Evolutionary conservation across 1,140 invertebrate species (phyloP), one percentile per base, ranked within the genome.

Genomic region (Calephelis virginiensis): DNA sequence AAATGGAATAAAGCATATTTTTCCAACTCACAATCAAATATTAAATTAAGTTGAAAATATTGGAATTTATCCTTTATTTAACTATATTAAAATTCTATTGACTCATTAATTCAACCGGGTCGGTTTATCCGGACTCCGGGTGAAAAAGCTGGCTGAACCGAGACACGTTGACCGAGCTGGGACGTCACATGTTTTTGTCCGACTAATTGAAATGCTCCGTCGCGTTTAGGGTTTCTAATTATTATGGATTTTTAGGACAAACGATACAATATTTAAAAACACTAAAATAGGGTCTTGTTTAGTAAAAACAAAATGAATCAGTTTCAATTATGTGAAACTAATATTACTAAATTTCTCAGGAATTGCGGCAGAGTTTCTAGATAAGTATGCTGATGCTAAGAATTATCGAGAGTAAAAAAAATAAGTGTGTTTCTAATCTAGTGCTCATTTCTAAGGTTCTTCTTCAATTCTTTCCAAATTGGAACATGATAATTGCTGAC

Each of bases 91-190:
- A 14, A 53, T 53, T 53, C 14, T 53, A 28, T 17, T 28, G 50
- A 28, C 50, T 53, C 50, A 53, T 53, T 53, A 53, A 53, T 53
- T 53, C 50, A 53, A 53, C 50, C 50, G 50, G 17, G 50, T 53
- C 50, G 17, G 50, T 53, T 14, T 14, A 53, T 53, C 50, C 50
- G 50, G 50, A 11, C 14, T 53, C 50, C 50, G 50, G 50, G 8
- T 17, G 14, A 53, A 53, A 53, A 53, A 53, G 50, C 50, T 14
- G 50, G 8, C 50, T 53, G 17, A 28, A 10, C 50, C 47, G 47
- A 48, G 47, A 48, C 47, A 48, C 47, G 47, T 48, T 48, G 47
- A 48, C 47, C 47, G 47, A n/a, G 47, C 47, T 12, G 49, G 17
- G 53, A 56, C 14, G 53, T 56, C 28, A 56, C 53, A 28, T 56